Evolutionary conservation across 2,797 vertebrate species (phyloP), one percentile per base, ranked within the genome.

Genomic region (Peromyscus nudipes): DNA sequence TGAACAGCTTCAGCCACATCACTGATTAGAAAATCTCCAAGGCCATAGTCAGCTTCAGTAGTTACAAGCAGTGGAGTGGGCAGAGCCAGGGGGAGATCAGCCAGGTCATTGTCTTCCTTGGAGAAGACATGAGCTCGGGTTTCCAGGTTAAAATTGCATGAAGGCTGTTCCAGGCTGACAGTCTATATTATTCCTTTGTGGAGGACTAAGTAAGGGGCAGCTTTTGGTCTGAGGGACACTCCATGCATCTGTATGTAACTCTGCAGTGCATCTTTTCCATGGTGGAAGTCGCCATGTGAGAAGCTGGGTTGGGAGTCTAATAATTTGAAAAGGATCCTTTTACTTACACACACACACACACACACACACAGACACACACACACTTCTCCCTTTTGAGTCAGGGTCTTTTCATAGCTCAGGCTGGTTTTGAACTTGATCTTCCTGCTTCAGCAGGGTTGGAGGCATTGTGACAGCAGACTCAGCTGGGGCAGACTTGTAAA

Each of bases 131-230:
- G 55, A 81, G 55, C 92, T 88, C 92, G 75, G 60, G 49, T 93
- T 92, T 76, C 21, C 60, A 89, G 65, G 91, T 76, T 88, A 34
- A 83, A n/a, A 27, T 89, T 91, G 79, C 46, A 31, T 25, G 14
- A 37, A n/a, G 52, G 37, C 64, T 91, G 75, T 91, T 93, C 92
- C 49, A 89, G 49, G 49, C 46, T 23, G 4, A 37, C 5, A 5
- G 57, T 69, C 60, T 57, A 89, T 82, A 89, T 82, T 89, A 37
- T 64, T 91, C 55, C 52, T 88, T 64, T 80, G 86, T 75, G 31
- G 37, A 64, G 46, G 40, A 81, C 83, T n/a, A 6, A 6, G 23
- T 76, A 71, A 71, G 86, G 88, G 75, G 34, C 43, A 37, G 23
- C 86, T 84, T 27, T 40, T 83, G 60, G 37, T 75, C 64, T 71